Evolutionary conservation across 2,888 invertebrate genomes (phyloP).

Genomic region (Sepiola atlantica): DNA sequence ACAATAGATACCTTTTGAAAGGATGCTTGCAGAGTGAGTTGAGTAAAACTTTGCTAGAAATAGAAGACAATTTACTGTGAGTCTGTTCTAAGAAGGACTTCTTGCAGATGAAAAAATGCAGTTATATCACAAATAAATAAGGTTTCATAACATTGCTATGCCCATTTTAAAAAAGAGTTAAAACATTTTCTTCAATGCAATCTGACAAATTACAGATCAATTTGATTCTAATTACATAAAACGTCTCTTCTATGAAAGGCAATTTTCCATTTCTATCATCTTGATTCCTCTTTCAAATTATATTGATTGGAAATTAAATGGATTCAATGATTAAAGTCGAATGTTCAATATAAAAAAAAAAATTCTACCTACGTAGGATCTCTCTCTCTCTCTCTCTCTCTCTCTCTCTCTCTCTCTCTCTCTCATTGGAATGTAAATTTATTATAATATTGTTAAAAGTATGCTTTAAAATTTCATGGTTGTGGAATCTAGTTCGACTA

Average conservation of each 20-base stretch:
- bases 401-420: neutral
- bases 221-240: neutral
- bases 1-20: too few relatives aligned
- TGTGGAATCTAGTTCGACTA: too few relatives aligned
- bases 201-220: too few relatives aligned
- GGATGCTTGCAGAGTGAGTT: too few relatives aligned
- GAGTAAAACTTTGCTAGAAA: too few relatives aligned
- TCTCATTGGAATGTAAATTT: too few relatives aligned
- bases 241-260: too few relatives aligned
- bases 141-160: neutral
- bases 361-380: neutral
- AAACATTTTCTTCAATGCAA: neutral
- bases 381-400: neutral
- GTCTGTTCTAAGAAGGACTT: too few relatives aligned
- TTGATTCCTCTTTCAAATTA: neutral
- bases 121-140: neutral
- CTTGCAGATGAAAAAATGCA: neutral
- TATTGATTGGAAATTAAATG: neutral
- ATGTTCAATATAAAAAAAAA: neutral
- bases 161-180: neutral
- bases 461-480: too few relatives aligned
- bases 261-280: neutral
- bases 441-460: too few relatives aligned
- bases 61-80: too few relatives aligned
- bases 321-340: neutral